phyloP scores from a whole-genome alignment of 2,113 vertebrate genomes.

The Acrocephalus kingi region DNA sequence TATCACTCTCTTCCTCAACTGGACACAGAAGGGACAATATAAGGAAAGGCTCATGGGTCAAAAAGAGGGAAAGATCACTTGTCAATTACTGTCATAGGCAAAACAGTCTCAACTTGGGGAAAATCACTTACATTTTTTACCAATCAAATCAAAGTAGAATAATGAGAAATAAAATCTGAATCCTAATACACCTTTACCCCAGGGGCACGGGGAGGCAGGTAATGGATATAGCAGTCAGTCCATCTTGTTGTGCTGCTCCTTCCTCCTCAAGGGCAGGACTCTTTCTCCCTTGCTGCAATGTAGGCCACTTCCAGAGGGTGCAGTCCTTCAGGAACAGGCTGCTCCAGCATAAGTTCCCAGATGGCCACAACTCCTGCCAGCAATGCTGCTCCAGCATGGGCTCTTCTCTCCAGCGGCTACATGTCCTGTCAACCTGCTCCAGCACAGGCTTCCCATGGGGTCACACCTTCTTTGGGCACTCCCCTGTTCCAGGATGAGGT shows the following conservation, averaged over 20 bases:
- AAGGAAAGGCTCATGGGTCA: background rate
- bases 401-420: background rate
- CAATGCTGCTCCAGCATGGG: background rate
- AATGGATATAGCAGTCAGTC: background rate
- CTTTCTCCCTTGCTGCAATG: background rate
- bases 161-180: background rate
- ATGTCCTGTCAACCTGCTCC: background rate
- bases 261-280: background rate
- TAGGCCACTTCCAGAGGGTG: background rate
- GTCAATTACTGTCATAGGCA: accelerated
- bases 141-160: background rate
- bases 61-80: background rate
- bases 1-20: background rate
- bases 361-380: background rate
- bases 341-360: background rate
- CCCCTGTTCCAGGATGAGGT: background rate
- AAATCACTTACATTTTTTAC: background rate
- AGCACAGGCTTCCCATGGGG: background rate
- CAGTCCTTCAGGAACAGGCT: background rate
- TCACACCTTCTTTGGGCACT: background rate
- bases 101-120: background rate
- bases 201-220: background rate
- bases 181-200: background rate
- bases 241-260: background rate
- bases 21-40: background rate